phyloP scores from a whole-genome alignment of 2,113 vertebrate species.

The Trematomus loennbergii region DNA sequence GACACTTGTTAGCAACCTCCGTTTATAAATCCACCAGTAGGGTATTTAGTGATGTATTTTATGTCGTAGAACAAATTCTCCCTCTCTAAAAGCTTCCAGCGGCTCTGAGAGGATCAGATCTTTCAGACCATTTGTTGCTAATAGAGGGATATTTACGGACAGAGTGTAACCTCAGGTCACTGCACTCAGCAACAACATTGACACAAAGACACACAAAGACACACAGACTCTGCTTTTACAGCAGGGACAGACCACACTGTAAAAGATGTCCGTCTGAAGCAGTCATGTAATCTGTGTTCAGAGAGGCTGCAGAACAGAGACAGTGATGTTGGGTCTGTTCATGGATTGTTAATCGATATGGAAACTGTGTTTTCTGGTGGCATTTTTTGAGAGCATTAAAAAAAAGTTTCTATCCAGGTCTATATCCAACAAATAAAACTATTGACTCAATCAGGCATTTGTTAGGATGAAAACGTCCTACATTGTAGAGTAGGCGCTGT shows the following conservation, averaged over 20 bases:
- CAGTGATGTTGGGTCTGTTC: too few species aligned
- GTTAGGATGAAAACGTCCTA: too few species aligned
- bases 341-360: too few species aligned
- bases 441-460: too few species aligned
- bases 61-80: not conserved
- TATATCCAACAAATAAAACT: not conserved
- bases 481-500: too few species aligned
- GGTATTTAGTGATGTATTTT: too few species aligned
- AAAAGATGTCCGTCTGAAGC: constrained; percentile 32
- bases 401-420: not conserved
- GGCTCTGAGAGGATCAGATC: constrained; percentile 49
- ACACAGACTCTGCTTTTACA: constrained; percentile 61
- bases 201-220: constrained; percentile 60
- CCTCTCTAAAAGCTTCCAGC: constrained; percentile 51
- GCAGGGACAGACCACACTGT: constrained; percentile 58
- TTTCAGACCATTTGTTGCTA: constrained; percentile 72
- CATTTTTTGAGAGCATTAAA: not conserved
- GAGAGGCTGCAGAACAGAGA: not conserved
- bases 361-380: too few species aligned
- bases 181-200: constrained; percentile 69
- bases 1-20: too few species aligned
- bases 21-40: too few species aligned
- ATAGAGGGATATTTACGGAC: constrained; percentile 70
- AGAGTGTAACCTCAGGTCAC: constrained; percentile 62
- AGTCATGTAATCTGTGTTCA: constrained; percentile 3